Percentiles rank a stretch among this genome's conserved stretches.
Evolutionary conservation across 2,888 invertebrate genomes (phyloP).

Genomic region (Tipula helvola): DNA sequence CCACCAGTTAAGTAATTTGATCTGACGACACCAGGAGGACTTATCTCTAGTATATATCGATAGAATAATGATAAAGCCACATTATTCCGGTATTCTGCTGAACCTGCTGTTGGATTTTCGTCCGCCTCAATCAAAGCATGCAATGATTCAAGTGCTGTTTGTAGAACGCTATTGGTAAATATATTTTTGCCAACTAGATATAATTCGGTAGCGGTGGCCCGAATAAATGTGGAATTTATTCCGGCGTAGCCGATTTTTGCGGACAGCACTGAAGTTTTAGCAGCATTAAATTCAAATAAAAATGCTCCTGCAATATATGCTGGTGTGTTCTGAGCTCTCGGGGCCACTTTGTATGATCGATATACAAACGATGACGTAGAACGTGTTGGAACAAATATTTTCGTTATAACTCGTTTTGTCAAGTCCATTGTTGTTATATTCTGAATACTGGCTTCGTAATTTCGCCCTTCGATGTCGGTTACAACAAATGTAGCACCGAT

Average conservation of each 20-base stretch:
- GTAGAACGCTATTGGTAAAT: constrained; percentile 35
- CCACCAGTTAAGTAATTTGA: constrained; percentile 37
- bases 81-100: constrained; percentile 45
- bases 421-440: constrained; percentile 24
- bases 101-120: constrained; percentile 45
- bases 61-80: constrained; percentile 51
- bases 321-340: constrained; percentile 61
- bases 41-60: constrained; percentile 29
- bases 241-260: constrained; percentile 46
- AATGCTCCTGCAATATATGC: constrained; percentile 69
- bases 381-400: constrained; percentile 21
- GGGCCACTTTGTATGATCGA: constrained; percentile 53
- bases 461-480: constrained; percentile 17
- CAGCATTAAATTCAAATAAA: constrained; percentile 39
- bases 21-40: constrained; percentile 32
- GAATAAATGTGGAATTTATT: constrained; percentile 35
- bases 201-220: constrained; percentile 42
- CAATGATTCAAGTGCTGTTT: constrained; percentile 37
- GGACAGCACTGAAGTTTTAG: constrained; percentile 11
- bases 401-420: constrained; percentile 24
- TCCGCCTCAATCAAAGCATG: constrained; percentile 45
- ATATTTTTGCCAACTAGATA: constrained; percentile 36
- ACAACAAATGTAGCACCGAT: constrained; percentile 31
- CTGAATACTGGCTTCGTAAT: constrained; percentile 22
- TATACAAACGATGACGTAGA: constrained; percentile 38